Evolutionary conservation across 2,113 vertebrate species (phyloP).

Genomic region (Notothenia rossii): DNA sequence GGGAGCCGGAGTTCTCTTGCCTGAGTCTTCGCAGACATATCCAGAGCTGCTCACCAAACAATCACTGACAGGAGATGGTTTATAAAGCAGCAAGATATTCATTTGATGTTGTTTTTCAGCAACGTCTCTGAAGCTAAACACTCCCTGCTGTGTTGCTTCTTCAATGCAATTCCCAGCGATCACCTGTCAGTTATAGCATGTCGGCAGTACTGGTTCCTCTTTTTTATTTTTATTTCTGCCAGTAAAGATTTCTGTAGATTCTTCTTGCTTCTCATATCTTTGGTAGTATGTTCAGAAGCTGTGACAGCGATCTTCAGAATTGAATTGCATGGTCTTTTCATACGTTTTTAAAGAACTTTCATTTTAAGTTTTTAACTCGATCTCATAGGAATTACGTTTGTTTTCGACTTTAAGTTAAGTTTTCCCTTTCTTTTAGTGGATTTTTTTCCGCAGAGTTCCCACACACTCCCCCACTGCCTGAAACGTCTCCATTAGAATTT

Average conservation of each 20-base stretch:
- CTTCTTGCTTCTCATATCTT: background rate
- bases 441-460: too few species aligned
- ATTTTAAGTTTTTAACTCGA: background rate
- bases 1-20: background rate
- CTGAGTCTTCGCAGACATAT: background rate
- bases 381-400: background rate
- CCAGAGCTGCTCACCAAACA: slow-evolving; percentile 12
- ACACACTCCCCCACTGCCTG: too few species aligned
- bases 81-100: background rate
- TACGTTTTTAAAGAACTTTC: background rate
- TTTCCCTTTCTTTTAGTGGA: too few species aligned
- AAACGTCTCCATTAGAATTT: too few species aligned
- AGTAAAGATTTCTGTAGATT: background rate
- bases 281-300: background rate
- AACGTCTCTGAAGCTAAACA: background rate
- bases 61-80: slow-evolving; percentile 13
- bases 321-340: background rate
- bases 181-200: background rate
- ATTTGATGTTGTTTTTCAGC: background rate
- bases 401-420: too few species aligned
- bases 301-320: background rate
- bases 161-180: background rate
- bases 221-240: too few species aligned
- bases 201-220: background rate
- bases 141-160: background rate